Percentiles rank a stretch among this genome's conserved stretches.
phyloP scores from a whole-genome alignment of 2,888 invertebrate species.

The Rutpela maculata region DNA sequence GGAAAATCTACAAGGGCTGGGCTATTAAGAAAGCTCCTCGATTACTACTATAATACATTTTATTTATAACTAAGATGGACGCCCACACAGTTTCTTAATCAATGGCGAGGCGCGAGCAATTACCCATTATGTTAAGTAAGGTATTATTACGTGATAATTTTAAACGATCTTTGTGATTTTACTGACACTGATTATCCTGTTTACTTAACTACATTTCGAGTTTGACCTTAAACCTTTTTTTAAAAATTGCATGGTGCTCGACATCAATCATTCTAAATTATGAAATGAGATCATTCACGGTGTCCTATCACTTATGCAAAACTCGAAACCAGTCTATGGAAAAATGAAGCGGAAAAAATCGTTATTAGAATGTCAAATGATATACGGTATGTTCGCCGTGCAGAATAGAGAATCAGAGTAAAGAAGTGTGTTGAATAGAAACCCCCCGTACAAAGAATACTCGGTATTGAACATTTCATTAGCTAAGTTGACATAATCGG shows the following conservation, averaged over 20 bases:
- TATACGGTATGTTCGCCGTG: too few species aligned
- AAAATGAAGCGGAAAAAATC: too few species aligned
- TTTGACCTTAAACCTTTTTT: constrained; percentile 29
- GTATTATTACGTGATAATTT: background rate
- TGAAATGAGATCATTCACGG: constrained; percentile 9
- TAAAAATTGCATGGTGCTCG: constrained; percentile 1
- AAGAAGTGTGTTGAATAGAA: too few species aligned
- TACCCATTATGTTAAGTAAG: constrained; percentile 12
- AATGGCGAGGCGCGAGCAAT: background rate
- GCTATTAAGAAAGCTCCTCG: background rate
- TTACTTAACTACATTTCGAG: background rate
- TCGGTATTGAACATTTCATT: too few species aligned
- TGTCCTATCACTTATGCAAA: background rate
- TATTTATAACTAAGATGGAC: constrained; percentile 2
- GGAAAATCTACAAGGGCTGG: too few species aligned
- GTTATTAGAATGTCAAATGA: too few species aligned
- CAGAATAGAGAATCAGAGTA: too few species aligned
- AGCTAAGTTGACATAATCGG: too few species aligned
- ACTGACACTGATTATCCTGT: constrained; percentile 19
- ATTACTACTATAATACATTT: background rate
- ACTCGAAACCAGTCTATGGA: background rate
- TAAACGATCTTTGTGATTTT: constrained; percentile 8
- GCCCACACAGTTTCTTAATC: constrained; percentile 5
- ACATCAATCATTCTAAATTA: background rate
- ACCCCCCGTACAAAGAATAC: too few species aligned